Base-by-base conservation (phyloP, 2,888 invertebrate genomes). In the Heteromyza rotundicornis region DNA sequence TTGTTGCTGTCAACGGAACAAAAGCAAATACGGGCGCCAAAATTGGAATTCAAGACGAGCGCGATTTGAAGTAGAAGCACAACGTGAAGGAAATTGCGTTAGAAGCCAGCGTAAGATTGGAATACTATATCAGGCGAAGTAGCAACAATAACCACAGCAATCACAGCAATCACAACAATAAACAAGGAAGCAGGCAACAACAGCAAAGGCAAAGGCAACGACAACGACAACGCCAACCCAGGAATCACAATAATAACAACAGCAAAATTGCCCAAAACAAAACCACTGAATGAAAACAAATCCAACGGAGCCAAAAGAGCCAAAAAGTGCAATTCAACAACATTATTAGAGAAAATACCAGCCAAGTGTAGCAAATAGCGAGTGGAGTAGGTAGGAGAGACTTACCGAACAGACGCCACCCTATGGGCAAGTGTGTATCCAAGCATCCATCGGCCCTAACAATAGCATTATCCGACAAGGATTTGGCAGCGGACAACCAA, bases 341-440 rank as follows among this genome's bases (percentile, higher is more conserved):
- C 27, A 27, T 7, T 27, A 7, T 27, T 27, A 27, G 27, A 27
- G 27, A 27, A 5, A 27, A 27, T 27, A 27, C 7, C 5, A 40
- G 40, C 40, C 40, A 40, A 40, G 40, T n/a, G n/a, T n/a, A 22
- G n/a, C 40, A 47, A 57, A 40, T 14, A 58, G n/a, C n/a, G n/a
- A n/a, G n/a, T n/a, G n/a, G n/a, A n/a, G n/a, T n/a, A 58, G 22
- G n/a, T 20, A 40, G 14, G 14, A 40, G 3, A 40, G 14, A 40
- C 14, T 14, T 20, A 7, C 3, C 40, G 14, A n/a, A 40, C 8
- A 40, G n/a, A 40, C 5, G 56, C 65, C 57, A 65, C 64, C 71
- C 79, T 77, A 83, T 83, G 83, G 83, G 83, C 75, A 82, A 82
- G 80, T 83, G 83, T 76, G 78, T 83, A 62, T 83, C 83, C 53